A percentile compares a stretch with the other conserved stretches of the same genome.
These are phyloP conservation scores for Fulmarus glacialis DNA, from an alignment of 2,113 vertebrate genomes.

Conservation along the genomic window DNA sequence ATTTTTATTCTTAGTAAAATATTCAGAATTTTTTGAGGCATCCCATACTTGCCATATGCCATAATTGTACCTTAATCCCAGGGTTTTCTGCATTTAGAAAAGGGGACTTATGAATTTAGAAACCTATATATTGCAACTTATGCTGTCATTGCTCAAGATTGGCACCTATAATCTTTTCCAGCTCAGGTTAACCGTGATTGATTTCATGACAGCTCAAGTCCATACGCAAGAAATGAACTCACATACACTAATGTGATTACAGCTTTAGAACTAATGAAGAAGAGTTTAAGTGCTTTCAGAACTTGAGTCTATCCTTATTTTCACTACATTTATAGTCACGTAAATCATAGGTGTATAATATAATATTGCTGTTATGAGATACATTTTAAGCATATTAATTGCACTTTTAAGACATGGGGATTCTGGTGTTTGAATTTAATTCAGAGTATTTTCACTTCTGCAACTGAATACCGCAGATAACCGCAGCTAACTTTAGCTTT, in stretches of 20 bases:
- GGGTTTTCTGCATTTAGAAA: not conserved
- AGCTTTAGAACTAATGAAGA: slow-evolving; percentile 20
- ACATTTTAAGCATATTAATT: slow-evolving; percentile 26
- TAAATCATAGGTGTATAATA: slow-evolving; percentile 14
- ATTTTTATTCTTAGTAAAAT: not conserved
- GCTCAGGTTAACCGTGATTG: not conserved
- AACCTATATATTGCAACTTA: not conserved
- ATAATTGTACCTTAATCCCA: not conserved
- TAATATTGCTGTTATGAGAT: slow-evolving; percentile 5
- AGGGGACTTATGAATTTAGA: not conserved
- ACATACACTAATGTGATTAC: not conserved
- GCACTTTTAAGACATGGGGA: not conserved
- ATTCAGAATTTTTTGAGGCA: not conserved
- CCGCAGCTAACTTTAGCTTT: not conserved
- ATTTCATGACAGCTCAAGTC: slow-evolving; percentile 19
- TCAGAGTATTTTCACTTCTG: slow-evolving; percentile 31
- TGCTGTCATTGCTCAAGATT: not conserved
- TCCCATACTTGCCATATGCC: not conserved
- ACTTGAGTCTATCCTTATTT: not conserved
- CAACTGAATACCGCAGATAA: not conserved
- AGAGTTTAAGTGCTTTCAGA: slow-evolving; percentile 3
- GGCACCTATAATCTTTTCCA: not conserved
- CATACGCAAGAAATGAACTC: slow-evolving; percentile 27
- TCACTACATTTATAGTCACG: not conserved
- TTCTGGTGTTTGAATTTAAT: slow-evolving; percentile 42